Base-by-base conservation (phyloP, 2,797 vertebrate species). In the Hydrolagus colliei region DNA sequence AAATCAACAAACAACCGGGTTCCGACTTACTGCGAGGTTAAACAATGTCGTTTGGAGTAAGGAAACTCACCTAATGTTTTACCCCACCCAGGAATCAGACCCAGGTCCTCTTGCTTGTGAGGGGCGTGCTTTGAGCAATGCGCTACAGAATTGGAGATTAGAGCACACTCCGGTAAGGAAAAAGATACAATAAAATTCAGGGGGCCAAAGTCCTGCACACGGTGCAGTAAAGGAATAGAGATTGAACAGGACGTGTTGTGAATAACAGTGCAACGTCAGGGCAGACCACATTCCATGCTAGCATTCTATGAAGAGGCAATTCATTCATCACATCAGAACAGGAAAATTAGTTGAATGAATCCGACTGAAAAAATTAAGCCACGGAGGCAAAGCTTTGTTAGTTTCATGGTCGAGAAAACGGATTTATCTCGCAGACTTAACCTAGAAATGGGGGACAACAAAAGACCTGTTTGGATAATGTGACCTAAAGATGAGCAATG, bases 311-410 rank as follows among this genome's bases (percentile, higher is more conserved):
- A 84, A 82, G 63, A 12, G 72, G 22, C 35, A 67, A 84, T 20
- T 11, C 65, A 71, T 71, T 84, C 16, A 67, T 68, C 63, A n/a
- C 27, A 35, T 82, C 63, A 68, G 63, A 18, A 16, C 65, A 41
- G 32, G 65, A 84, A 84, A 84, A 84, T 84, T 71, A 41, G 79
- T 18, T 84, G 65, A 84, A 68, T 41, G 65, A 63, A 16, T 82
- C 61, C 27, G 13, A 82, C 79, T 82, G 32, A 41, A 84, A 71
- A 27, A 84, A 52, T 52, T 84, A 71, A 84, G 32, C 79, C 63
- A 9, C 13, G 32, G 71, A 71, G 18, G 27, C 32, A 84, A 84
- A 84, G 32, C 79, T 9, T 84, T 68, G 79, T 35, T 68, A 35
- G 65, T 68, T 35, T 4, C 65, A 68, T 32, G 65, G 32, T 84